A percentile compares a stretch with the other conserved stretches of the same genome.
These are phyloP conservation scores for Phoenoteleia sp. DNA, from an alignment of 2,888 invertebrate species.

Conservation along the genomic window DNA sequence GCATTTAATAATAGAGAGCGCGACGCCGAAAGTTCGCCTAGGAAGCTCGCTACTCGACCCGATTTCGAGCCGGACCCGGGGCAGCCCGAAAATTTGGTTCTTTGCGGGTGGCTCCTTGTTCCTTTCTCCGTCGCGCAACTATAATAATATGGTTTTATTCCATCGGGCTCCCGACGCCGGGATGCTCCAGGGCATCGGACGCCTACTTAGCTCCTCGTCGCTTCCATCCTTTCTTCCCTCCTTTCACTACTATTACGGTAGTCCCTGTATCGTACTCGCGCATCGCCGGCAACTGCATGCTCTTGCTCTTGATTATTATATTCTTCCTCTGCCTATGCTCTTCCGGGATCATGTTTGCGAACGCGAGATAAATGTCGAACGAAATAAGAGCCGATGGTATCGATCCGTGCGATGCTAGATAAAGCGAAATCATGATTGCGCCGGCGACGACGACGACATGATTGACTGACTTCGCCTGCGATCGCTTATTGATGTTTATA, in stretches of 20 bases:
- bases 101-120: constrained; percentile 70
- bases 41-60: constrained; percentile 68
- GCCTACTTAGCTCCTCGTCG: constrained; percentile 72
- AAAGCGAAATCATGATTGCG: constrained; percentile 59
- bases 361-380: constrained; percentile 67
- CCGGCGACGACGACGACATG: constrained; percentile 62
- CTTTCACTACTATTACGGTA: constrained; percentile 72
- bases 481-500: constrained; percentile 68
- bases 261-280: constrained; percentile 65
- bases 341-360: constrained; percentile 71
- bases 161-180: constrained; percentile 81
- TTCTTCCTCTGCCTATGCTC: constrained; percentile 55
- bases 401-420: constrained; percentile 59
- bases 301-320: constrained; percentile 69
- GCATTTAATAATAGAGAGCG: constrained; percentile 85
- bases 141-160: constrained; percentile 84
- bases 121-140: constrained; percentile 44
- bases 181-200: constrained; percentile 79
- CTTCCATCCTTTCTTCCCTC: constrained; percentile 71
- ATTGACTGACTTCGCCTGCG: constrained; percentile 57
- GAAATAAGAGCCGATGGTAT: constrained; percentile 63
- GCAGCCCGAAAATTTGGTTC: constrained; percentile 36
- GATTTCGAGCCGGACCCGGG: constrained; percentile 54
- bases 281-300: constrained; percentile 54
- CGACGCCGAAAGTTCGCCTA: constrained; percentile 72